phyloP scores from a whole-genome alignment of 2,113 vertebrate species.

The Melanocharis versteri region DNA sequence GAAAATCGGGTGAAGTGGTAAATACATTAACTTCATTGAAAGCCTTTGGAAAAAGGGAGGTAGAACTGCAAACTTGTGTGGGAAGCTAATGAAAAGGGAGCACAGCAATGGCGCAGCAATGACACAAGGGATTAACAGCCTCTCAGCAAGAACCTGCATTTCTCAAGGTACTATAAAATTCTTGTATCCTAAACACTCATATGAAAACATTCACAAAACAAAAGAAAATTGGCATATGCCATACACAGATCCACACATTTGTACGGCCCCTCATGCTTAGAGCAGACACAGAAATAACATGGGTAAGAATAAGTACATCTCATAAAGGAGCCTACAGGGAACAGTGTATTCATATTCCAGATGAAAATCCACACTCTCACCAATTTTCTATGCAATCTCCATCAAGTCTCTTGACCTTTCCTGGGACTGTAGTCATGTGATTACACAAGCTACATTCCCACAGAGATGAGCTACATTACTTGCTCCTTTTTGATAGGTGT shows the following conservation, averaged over 20 bases:
- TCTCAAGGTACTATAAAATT: background rate
- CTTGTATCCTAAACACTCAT: background rate
- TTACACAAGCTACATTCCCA: background rate
- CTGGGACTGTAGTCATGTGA: background rate
- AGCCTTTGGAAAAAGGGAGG: background rate
- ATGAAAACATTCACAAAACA: background rate
- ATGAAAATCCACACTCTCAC: background rate
- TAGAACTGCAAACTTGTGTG: background rate
- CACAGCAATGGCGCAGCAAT: background rate
- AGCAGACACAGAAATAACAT: background rate
- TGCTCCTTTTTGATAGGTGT: background rate
- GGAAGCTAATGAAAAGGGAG: constrained; percentile 34
- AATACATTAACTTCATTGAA: background rate
- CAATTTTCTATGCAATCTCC: background rate
- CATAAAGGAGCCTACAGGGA: background rate
- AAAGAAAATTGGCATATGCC: background rate
- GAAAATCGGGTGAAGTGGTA: background rate
- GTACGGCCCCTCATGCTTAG: background rate
- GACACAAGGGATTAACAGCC: background rate
- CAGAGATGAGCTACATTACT: background rate
- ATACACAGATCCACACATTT: background rate
- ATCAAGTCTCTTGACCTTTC: background rate
- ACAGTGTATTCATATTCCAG: background rate
- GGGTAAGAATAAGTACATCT: background rate
- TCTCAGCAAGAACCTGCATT: background rate